phyloP scores from a whole-genome alignment of 2,113 vertebrate species.

The Myotis lucifugus region DNA sequence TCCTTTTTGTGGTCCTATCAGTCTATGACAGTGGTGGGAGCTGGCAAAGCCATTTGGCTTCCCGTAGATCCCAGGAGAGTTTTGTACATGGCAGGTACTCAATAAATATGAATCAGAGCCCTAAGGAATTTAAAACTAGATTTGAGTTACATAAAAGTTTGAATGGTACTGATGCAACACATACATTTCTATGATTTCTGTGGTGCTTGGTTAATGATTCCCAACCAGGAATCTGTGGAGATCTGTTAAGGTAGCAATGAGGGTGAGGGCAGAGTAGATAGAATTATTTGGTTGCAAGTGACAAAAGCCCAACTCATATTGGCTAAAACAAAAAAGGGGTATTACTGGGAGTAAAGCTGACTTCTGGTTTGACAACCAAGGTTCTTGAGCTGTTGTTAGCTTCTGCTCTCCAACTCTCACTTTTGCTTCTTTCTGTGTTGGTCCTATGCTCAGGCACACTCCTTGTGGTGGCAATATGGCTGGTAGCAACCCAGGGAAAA shows the following conservation, averaged over 20 bases:
- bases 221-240: background rate
- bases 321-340: background rate
- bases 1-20: background rate
- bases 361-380: background rate
- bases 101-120: background rate
- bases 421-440: background rate
- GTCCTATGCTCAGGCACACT: background rate
- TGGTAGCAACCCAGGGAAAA: background rate
- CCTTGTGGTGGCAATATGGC: no score
- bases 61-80: background rate
- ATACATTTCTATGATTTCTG: background rate
- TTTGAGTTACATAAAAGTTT: background rate
- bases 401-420: background rate
- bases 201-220: background rate
- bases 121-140: slow-evolving; percentile 6
- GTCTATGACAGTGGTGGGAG: background rate
- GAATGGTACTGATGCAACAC: background rate
- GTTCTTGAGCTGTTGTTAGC: background rate
- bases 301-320: background rate
- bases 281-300: background rate
- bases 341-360: background rate
- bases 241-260: background rate
- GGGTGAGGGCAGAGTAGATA: background rate
- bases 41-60: background rate
- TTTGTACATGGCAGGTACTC: background rate